A percentile compares a stretch with the other conserved stretches of the same genome.
Evolutionary conservation across 2,888 invertebrate species (phyloP).

Genomic region (Tiliacea citrago): DNA sequence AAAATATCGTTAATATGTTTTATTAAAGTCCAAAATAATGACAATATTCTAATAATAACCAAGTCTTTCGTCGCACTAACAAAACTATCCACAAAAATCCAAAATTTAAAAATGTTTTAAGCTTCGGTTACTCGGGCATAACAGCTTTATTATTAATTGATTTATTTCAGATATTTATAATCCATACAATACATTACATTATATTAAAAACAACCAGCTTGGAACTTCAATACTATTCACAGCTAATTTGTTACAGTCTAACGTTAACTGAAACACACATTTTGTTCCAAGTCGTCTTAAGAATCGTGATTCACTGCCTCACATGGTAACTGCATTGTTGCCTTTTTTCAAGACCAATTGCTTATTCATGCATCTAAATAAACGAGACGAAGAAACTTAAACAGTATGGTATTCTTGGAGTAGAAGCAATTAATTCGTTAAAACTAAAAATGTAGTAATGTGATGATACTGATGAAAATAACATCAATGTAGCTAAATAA

Average conservation of each 20-base stretch:
- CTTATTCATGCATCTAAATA: slow-evolving; percentile 40
- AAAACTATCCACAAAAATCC: neutral
- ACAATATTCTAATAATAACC: neutral
- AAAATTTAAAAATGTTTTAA: neutral
- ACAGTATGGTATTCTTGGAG: neutral
- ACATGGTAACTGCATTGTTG: slow-evolving; percentile 34
- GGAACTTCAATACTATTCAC: slow-evolving; percentile 39
- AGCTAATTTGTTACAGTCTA: slow-evolving; percentile 35
- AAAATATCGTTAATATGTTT: neutral
- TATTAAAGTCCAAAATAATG: neutral
- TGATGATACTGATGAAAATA: neutral
- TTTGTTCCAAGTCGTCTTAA: slow-evolving; percentile 26
- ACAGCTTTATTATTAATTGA: too few relatives aligned
- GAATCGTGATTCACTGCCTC: slow-evolving; percentile 46
- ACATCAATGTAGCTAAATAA: neutral
- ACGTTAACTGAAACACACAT: slow-evolving; percentile 38
- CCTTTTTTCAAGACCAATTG: slow-evolving; percentile 28
- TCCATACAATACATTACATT: too few relatives aligned
- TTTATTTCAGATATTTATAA: too few relatives aligned
- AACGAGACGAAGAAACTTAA: slow-evolving; percentile 8
- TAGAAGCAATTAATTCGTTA: neutral
- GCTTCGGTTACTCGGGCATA: neutral
- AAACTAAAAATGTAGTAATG: neutral
- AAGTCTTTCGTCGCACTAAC: neutral
- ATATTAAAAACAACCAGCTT: too few relatives aligned